Evolutionary conservation across 2,113 vertebrate genomes (phyloP), one percentile per base, ranked within the genome.

Genomic region (Lepus americanus): DNA sequence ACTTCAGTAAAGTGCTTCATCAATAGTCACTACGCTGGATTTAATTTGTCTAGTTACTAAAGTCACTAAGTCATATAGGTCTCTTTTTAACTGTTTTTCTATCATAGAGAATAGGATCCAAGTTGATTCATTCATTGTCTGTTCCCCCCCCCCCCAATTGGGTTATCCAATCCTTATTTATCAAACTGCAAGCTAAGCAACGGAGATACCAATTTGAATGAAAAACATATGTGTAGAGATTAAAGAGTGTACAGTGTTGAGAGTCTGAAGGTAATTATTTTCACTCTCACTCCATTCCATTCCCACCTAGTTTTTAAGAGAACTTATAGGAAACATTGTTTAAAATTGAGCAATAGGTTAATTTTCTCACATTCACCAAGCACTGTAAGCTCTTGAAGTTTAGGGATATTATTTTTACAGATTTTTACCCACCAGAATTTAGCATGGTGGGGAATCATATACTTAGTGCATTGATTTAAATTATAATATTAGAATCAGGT

Each of bases 401-500:
- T 79, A 91, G 79, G 33, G 14, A 83, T 11, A 74, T 93, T 80
- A 95, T 95, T 93, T 44, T 92, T 87, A 59, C 9, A 84, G 29
- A 44, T 36, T 81, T 95, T 84, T 95, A 7, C 63, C 17, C 19
- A 23, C 29, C 22, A 79, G n/a, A 94, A 92, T 83, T 94, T 94
- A 61, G 27, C 14, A 25, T 55, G 51, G 39, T 72, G 19, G 8
- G 63, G 89, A 78, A 3, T 44, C 13, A 83, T 9, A 63, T 82
- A 69, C 13, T 76, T 90, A 73, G 23, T 93, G 51, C 36, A 61
- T 14, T 94, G 70, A 93, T 93, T 91, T 76, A 79, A 96, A 72
- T 25, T 96, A 78, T 92, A 96, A 89, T 87, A 51, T 17, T 77
- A 80, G 39, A 92, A 94, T 22, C 17, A 94, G 27, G 44, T 82